phyloP scores from a whole-genome alignment of 2,797 vertebrate genomes.

The Gastrophryne carolinensis region DNA sequence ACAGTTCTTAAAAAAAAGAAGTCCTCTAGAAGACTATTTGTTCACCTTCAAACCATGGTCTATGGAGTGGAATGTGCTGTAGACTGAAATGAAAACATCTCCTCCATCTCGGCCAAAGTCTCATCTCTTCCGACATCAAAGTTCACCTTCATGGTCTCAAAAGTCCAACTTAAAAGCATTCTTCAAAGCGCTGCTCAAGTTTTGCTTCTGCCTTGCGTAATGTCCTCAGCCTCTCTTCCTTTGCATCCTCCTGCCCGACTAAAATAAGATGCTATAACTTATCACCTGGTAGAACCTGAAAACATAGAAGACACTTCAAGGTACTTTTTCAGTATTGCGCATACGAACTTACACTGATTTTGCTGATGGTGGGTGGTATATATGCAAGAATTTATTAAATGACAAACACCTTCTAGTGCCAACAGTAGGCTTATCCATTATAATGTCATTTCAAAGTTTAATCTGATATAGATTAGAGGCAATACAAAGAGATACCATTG shows the following conservation, averaged over 20 bases:
- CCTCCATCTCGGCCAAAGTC: constrained; percentile 30
- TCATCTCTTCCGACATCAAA: constrained; percentile 19
- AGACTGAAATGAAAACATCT: constrained; percentile 13
- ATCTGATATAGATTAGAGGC: too few relatives aligned
- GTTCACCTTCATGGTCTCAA: constrained; percentile 26
- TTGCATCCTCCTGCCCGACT: constrained; percentile 50
- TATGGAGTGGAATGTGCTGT: constrained; percentile 17
- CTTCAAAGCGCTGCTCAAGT: constrained; percentile 29
- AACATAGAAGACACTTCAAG: constrained; percentile 52
- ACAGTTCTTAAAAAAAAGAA: constrained; percentile 31
- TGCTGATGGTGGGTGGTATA: neutral
- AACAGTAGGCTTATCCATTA: too few relatives aligned
- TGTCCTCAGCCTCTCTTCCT: constrained; percentile 40
- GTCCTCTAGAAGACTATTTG: constrained; percentile 38
- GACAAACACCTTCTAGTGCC: too few relatives aligned
- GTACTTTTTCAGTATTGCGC: constrained; percentile 35
- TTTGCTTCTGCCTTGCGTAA: constrained; percentile 24
- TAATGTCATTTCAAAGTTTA: too few relatives aligned
- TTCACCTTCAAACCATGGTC: constrained; percentile 42
- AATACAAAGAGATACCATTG: too few relatives aligned
- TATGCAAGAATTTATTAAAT: neutral
- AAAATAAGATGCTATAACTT: constrained; percentile 60
- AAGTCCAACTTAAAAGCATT: constrained; percentile 30
- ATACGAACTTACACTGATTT: neutral
- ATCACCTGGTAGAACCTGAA: constrained; percentile 67